Percentiles rank a stretch among this genome's conserved stretches.
Conservation (phyloP, 2,797 vertebrate genomes). For the Varecia variegata region DNA sequence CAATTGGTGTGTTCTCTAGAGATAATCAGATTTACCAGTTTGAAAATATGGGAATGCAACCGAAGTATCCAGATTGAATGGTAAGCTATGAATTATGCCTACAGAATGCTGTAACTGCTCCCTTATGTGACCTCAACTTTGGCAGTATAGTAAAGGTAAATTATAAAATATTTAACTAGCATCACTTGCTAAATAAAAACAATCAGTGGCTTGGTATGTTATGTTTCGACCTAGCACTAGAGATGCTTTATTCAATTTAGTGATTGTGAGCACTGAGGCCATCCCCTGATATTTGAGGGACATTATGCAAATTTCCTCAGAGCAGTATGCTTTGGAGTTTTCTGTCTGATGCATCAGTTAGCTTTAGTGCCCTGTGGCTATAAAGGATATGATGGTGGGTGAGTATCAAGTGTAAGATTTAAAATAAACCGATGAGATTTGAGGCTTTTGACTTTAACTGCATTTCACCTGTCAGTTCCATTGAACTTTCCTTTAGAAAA, state of each 20-base stretch:
- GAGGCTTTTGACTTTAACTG: slow-evolving; percentile 43
- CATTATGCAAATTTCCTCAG: not conserved
- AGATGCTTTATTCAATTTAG: slow-evolving; percentile 12
- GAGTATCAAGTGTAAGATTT: slow-evolving; percentile 18
- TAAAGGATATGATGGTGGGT: not conserved
- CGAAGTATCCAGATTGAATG: slow-evolving; percentile 36
- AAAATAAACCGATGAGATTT: slow-evolving; percentile 28
- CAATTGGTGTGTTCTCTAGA: slow-evolving; percentile 43
- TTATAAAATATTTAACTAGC: slow-evolving; percentile 40
- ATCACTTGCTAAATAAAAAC: slow-evolving; percentile 30
- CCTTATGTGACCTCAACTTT: slow-evolving; percentile 34
- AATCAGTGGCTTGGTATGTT: slow-evolving; percentile 5
- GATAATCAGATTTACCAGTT: slow-evolving; percentile 60
- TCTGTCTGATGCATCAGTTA: slow-evolving; percentile 22
- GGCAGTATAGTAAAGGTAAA: slow-evolving; percentile 50
- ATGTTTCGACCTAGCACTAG: not conserved
- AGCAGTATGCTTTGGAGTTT: not conserved
- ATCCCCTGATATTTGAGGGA: slow-evolving; percentile 5
- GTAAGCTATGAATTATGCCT: slow-evolving; percentile 37
- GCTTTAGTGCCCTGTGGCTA: not conserved
- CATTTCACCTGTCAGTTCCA: slow-evolving; percentile 37
- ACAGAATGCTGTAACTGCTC: not conserved
- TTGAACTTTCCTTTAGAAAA: slow-evolving; percentile 53
- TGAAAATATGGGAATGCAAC: slow-evolving; percentile 29
- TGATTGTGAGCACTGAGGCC: not conserved